A percentile compares a stretch with the other conserved stretches of the same genome.
phyloP scores from a whole-genome alignment of 2,113 vertebrate species.

The rat (Rattus norvegicus) region DNA sequence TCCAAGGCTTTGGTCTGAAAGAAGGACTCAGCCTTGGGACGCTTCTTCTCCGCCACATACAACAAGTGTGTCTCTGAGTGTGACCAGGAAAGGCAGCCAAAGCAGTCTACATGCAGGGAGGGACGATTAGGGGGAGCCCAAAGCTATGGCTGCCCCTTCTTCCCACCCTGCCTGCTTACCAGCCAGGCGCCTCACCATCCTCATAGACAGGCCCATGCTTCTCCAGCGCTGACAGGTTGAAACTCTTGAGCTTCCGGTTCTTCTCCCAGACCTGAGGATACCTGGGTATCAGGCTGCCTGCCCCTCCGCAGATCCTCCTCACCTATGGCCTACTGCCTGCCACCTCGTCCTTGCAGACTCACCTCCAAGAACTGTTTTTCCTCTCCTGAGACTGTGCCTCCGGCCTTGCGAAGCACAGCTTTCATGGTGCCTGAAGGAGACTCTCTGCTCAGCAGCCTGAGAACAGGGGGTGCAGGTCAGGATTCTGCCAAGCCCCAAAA shows the following conservation, averaged over 20 bases:
- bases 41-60: slow-evolving; percentile 98
- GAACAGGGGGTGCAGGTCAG: background rate
- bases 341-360: background rate
- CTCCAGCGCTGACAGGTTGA: slow-evolving; percentile 92
- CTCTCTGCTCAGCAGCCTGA: slow-evolving; percentile 93
- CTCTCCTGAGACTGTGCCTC: slow-evolving; percentile 87
- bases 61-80: slow-evolving; percentile 97
- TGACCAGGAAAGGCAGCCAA: slow-evolving; percentile 98
- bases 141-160: background rate
- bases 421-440: slow-evolving; percentile 95
- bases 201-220: slow-evolving; percentile 96
- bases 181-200: slow-evolving; percentile 88
- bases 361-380: slow-evolving; percentile 97
- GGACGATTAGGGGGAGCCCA: slow-evolving; percentile 44
- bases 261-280: slow-evolving; percentile 93
- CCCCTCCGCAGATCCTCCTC: background rate
- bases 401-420: slow-evolving; percentile 92
- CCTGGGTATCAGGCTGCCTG: background rate
- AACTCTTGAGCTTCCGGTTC: slow-evolving; percentile 95
- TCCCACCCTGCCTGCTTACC: slow-evolving; percentile 46
- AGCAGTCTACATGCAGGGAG: slow-evolving; percentile 88
- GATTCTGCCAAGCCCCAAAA: background rate
- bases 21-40: slow-evolving; percentile 95
- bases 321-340: background rate
- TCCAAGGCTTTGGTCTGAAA: slow-evolving; percentile 90